These are phyloP conservation scores for Dasysyrphus tricinctus DNA, from an alignment of 2,888 invertebrate species.

Conservation along the genomic window DNA sequence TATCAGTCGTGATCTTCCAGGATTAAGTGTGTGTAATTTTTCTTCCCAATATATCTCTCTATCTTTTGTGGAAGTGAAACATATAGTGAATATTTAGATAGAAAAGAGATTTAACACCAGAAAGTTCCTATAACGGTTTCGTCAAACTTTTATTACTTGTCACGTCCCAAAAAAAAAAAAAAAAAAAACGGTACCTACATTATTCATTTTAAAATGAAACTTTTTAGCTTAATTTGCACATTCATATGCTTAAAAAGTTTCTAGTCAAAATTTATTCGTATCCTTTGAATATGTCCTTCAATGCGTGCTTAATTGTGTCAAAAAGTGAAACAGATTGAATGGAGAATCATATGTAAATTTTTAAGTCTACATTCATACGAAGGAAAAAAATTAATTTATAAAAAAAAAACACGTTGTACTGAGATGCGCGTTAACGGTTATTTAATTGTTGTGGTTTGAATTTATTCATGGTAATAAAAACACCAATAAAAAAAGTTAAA, in stretches of 20 bases:
- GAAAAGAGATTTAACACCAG: slow-evolving; percentile 14
- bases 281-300: slow-evolving; percentile 12
- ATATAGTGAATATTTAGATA: slow-evolving; percentile 5
- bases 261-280: slow-evolving; percentile 23
- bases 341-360: slow-evolving; percentile 64
- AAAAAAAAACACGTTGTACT: slow-evolving; percentile 19
- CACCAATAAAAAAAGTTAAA: neutral
- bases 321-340: slow-evolving; percentile 70
- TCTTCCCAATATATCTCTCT: slow-evolving; percentile 2
- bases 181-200: slow-evolving; percentile 10
- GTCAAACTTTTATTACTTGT: slow-evolving; percentile 45
- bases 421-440: slow-evolving; percentile 20
- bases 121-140: slow-evolving; percentile 41
- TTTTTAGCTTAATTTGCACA: slow-evolving; percentile 54
- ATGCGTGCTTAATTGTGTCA: slow-evolving; percentile 52
- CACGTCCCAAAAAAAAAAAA: too few species aligned
- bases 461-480: neutral
- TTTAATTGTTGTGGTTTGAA: neutral
- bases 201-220: slow-evolving; percentile 34
- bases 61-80: slow-evolving; percentile 18
- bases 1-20: slow-evolving; percentile 20
- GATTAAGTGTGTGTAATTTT: slow-evolving; percentile 13
- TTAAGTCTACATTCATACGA: neutral
- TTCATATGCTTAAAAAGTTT: slow-evolving; percentile 68
- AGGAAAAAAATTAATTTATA: slow-evolving; percentile 10